Evolutionary conservation across 2,797 vertebrate species (phyloP).

Genomic region (Semaprochilodus insignis): DNA sequence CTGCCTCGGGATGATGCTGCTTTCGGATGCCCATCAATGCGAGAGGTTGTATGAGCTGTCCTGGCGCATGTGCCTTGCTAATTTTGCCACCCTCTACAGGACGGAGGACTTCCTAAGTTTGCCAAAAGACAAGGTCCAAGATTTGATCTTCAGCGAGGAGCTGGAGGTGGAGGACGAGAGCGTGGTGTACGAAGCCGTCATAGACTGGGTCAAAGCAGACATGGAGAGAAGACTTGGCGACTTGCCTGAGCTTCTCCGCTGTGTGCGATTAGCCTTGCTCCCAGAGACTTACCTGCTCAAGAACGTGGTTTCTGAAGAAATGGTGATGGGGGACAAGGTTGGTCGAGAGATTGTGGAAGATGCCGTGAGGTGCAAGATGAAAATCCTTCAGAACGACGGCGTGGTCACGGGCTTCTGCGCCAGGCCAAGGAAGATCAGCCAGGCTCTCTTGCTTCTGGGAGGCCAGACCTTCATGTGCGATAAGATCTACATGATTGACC

Average conservation of each 20-base stretch:
- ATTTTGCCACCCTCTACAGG: constrained; percentile 81
- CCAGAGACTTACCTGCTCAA: constrained; percentile 83
- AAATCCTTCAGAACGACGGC: constrained; percentile 87
- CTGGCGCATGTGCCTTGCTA: constrained; percentile 86
- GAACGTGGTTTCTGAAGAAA: constrained; percentile 81
- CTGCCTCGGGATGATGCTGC: constrained; percentile 88
- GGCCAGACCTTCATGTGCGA: constrained; percentile 90
- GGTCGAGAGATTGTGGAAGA: constrained; percentile 86
- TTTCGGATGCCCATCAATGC: constrained; percentile 86
- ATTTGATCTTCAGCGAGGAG: constrained; percentile 86
- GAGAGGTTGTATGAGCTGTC: constrained; percentile 84
- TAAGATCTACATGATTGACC: constrained; percentile 87
- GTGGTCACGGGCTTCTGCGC: constrained; percentile 87
- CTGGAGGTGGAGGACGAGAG: constrained; percentile 88
- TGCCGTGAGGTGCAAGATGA: constrained; percentile 84
- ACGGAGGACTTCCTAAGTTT: constrained; percentile 85
- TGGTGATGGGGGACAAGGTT: constrained; percentile 85
- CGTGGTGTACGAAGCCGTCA: constrained; percentile 85
- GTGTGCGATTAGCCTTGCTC: constrained; percentile 83
- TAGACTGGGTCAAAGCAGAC: constrained; percentile 86
- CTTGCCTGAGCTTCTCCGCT: constrained; percentile 82
- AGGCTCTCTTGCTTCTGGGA: constrained; percentile 84
- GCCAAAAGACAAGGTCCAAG: constrained; percentile 83
- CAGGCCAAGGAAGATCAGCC: constrained; percentile 84
- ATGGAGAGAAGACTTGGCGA: constrained; percentile 76